Evolutionary conservation across 2,888 invertebrate species (phyloP).

Genomic region (Scaeva pyrastri): DNA sequence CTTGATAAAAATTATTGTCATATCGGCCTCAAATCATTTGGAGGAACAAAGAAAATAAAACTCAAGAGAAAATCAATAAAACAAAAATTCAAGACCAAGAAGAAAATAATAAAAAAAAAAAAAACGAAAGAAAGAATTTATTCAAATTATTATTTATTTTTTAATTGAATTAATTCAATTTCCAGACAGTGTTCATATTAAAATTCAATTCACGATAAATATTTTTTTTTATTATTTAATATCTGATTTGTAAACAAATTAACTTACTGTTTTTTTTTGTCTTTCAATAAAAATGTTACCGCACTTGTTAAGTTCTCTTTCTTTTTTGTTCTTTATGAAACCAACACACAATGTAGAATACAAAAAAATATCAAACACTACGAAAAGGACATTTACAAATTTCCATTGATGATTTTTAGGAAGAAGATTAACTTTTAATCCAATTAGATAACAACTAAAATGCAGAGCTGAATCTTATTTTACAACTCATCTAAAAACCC

Average conservation of each 20-base stretch:
- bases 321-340: background rate
- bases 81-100: constrained; percentile 54
- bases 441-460: constrained; percentile 29
- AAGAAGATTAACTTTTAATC: constrained; percentile 37
- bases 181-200: background rate
- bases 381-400: too few relatives aligned
- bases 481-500: background rate
- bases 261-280: constrained; percentile 44
- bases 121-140: constrained; percentile 3
- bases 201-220: constrained; percentile 10
- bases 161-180: background rate
- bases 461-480: background rate
- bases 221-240: background rate
- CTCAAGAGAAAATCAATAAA: constrained; percentile 67
- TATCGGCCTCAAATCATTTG: background rate
- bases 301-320: background rate
- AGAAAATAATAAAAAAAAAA: constrained; percentile 7
- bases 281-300: background rate
- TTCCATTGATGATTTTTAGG: constrained; percentile 6
- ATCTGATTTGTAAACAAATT: constrained; percentile 58
- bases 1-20: background rate
- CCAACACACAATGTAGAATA: background rate
- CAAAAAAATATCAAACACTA: background rate
- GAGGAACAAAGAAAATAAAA: constrained; percentile 57
- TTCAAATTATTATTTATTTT: background rate